phyloP scores from a whole-genome alignment of 2,888 invertebrate genomes.

The Troglohyphantes excavatus region DNA sequence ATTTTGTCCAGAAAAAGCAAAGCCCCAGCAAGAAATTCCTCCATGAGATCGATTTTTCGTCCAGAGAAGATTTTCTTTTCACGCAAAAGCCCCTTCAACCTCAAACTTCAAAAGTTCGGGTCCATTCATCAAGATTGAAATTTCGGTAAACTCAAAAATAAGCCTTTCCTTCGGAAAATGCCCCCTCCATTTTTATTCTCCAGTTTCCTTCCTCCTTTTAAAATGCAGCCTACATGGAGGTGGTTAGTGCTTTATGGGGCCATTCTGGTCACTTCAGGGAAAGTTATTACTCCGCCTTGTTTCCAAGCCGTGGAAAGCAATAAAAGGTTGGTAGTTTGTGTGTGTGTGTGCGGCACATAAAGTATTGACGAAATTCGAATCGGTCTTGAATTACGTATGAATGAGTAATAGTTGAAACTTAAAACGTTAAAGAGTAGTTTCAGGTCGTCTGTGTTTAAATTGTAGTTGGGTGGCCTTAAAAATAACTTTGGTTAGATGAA shows the following conservation, averaged over 20 bases:
- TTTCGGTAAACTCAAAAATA: background rate
- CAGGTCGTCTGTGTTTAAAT: background rate
- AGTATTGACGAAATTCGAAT: background rate
- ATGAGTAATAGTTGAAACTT: background rate
- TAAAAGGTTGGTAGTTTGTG: too few species aligned
- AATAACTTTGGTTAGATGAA: background rate
- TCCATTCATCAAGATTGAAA: conserved; percentile 19
- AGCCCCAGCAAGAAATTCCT: background rate
- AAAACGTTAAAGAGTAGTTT: background rate
- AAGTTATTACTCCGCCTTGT: background rate
- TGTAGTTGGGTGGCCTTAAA: background rate
- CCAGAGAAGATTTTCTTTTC: conserved; percentile 29
- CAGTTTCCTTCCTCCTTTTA: background rate
- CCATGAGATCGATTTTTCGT: conserved; percentile 36
- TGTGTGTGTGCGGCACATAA: too few species aligned
- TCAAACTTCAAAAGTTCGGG: background rate
- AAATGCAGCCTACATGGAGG: background rate
- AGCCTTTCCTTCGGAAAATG: background rate
- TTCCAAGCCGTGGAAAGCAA: background rate
- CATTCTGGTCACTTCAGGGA: background rate
- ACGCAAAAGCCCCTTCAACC: conserved; percentile 8
- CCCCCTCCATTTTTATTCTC: background rate
- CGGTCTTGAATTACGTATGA: background rate
- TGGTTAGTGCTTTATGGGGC: conserved; percentile 3
- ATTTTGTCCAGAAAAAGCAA: background rate